A percentile compares a stretch with the other conserved stretches of the same genome.
phyloP scores from a whole-genome alignment of 2,888 invertebrate species.

The Ophion ellenae region DNA sequence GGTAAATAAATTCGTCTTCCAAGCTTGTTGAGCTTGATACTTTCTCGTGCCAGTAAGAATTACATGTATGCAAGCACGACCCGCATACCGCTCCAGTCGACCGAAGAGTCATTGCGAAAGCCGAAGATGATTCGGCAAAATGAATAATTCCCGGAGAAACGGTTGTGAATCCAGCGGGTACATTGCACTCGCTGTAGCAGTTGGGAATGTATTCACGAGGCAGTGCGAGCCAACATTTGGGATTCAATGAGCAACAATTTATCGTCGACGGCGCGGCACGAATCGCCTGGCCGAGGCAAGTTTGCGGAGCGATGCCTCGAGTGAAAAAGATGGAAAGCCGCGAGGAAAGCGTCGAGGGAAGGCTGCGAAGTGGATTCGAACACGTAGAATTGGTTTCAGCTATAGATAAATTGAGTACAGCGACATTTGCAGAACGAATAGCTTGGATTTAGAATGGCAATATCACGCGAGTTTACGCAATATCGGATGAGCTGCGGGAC shows the following conservation, averaged over 20 bases:
- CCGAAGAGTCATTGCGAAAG: slow-evolving; percentile 9
- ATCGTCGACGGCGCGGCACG: slow-evolving; percentile 36
- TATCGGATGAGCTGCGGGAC: slow-evolving; percentile 27
- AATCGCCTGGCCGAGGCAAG: slow-evolving; percentile 4
- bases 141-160: slow-evolving; percentile 30
- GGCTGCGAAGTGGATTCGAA: background rate
- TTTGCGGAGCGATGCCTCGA: background rate
- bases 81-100: background rate
- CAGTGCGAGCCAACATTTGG: slow-evolving; percentile 35
- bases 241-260: slow-evolving; percentile 63
- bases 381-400: background rate
- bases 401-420: background rate
- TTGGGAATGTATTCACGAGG: slow-evolving; percentile 44
- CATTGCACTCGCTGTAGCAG: slow-evolving; percentile 33
- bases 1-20: background rate
- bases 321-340: slow-evolving; percentile 3
- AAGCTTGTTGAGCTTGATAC: background rate
- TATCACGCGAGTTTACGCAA: slow-evolving; percentile 18
- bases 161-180: slow-evolving; percentile 29
- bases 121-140: slow-evolving; percentile 4
- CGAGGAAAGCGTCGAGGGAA: slow-evolving; percentile 3
- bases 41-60: background rate
- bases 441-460: slow-evolving; percentile 21
- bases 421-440: slow-evolving; percentile 15
- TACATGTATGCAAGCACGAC: background rate